These are phyloP conservation scores for Leptopilina clavipes DNA, from an alignment of 1,140 invertebrate species.

Conservation along the genomic window DNA sequence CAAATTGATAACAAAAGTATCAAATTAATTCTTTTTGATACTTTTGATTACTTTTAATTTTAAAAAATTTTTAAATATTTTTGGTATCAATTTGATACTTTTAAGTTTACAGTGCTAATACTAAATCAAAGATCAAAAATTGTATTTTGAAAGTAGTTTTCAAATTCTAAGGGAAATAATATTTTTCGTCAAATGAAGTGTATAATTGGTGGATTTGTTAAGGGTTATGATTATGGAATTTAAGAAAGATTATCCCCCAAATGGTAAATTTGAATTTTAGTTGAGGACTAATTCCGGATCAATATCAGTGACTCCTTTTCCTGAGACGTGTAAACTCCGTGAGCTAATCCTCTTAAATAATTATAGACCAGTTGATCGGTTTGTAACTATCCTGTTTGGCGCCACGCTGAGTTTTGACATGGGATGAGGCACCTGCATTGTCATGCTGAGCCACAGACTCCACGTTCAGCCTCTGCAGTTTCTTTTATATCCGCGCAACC, in stretches of 20 bases:
- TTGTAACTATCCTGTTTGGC: conserved; percentile 61
- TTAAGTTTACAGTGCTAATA: no score
- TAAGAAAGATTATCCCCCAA: conserved; percentile 37
- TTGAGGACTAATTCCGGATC: conserved; percentile 42
- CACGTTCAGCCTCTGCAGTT: conserved; percentile 54
- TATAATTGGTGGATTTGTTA: conserved; percentile 39
- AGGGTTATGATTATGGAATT: conserved; percentile 55
- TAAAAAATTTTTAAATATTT: no score
- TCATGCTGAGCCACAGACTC: conserved; percentile 68
- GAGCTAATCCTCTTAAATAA: conserved; percentile 71
- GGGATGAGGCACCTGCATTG: conserved; percentile 74
- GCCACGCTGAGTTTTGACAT: conserved; percentile 74
- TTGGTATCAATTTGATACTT: no score
- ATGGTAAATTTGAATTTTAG: conserved; percentile 49
- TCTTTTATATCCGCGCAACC: conserved; percentile 51
- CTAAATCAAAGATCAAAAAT: no score
- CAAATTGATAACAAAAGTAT: no score
- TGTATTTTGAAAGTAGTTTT: no score
- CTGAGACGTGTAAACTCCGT: conserved; percentile 64
- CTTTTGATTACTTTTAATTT: no score
- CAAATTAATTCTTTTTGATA: no score
- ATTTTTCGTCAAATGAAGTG: conserved; percentile 26
- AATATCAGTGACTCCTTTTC: conserved; percentile 47
- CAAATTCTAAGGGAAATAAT: no score
- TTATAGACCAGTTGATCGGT: conserved; percentile 65